Evolutionary conservation across 1,140 invertebrate genomes (phyloP), one percentile per base, ranked within the genome.

Genomic region (Galleria mellonella): DNA sequence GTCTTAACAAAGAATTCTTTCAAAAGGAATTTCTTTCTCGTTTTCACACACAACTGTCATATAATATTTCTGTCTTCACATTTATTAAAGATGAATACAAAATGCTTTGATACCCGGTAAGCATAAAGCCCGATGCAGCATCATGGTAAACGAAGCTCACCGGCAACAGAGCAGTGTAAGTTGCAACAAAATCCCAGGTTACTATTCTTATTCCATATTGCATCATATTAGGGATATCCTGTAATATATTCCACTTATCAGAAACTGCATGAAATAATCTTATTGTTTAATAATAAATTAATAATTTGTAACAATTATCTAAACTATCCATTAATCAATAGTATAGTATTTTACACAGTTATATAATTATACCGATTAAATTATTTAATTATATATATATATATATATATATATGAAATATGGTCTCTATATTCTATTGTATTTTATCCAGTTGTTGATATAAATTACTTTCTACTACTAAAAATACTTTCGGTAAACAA

Each of bases 151-250:
- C 59, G 70, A 66, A 73, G 67, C 63, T 70, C 58, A 55, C 51
- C 55, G 49, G 55, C 50, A 47, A 62, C 60, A 64, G 62, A 29
- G 55, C 55, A 71, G 59, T 60, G 64, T 69, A 72, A 68, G 65
- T 66, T 54, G 67, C 69, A 71, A 69, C 63, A 61, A 74, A 83
- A 83, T 73, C 66, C 74, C 47, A 51, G 72, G 62, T 78, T 72
- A 69, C 65, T 61, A 62, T 70, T 72, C 65, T 62, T 57, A 66
- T 68, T 61, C 58, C 54, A 44, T 70, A 71, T 64, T 67, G 68
- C 54, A 75, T 53, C 55, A 45, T 56, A 54, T 48, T 40, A 58
- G 61, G 62, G 64, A 70, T 79, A 68, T 53, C 39, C 57, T 43
- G 54, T 56, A 72, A 70, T 64, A 60, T 76, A 78, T 74, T 73